A percentile compares a stretch with the other conserved stretches of the same genome.
phyloP scores from a whole-genome alignment of 2,113 vertebrate genomes.

The Numenius arquata region DNA sequence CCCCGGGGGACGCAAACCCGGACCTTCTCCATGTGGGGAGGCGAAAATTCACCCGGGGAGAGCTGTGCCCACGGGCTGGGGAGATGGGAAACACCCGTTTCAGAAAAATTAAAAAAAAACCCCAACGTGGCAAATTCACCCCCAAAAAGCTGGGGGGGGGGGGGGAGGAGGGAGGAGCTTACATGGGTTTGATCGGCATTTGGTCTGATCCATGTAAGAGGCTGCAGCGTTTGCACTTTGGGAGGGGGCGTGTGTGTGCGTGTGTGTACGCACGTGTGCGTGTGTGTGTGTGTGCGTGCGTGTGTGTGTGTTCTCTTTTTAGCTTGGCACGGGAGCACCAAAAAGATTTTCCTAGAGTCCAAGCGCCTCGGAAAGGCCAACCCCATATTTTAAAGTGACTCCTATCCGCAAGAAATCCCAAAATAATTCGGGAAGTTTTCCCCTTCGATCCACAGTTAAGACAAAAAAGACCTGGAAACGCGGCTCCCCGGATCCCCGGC shows the following conservation, averaged over 20 bases:
- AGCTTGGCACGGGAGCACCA: background rate
- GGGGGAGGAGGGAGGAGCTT: background rate
- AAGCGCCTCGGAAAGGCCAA: background rate
- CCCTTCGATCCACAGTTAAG: background rate
- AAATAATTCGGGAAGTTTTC: background rate
- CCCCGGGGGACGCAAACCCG: background rate
- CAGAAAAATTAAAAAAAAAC: background rate
- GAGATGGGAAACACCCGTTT: background rate
- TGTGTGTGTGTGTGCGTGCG: too few species aligned
- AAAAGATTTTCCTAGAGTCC: background rate
- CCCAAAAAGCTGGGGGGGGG: background rate
- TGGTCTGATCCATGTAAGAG: background rate
- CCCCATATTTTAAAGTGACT: background rate
- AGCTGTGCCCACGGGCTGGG: background rate
- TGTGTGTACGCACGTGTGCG: too few species aligned
- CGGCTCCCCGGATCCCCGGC: background rate
- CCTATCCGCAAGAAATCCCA: background rate
- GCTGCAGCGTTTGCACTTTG: background rate
- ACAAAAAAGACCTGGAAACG: background rate
- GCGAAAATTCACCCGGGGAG: background rate
- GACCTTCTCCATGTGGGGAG: rapidly evolving
- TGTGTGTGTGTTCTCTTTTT: too few species aligned
- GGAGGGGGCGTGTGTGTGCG: too few species aligned
- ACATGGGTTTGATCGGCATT: background rate
- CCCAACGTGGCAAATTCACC: background rate